phyloP scores from a whole-genome alignment of 1,140 invertebrate genomes.

The Akabosia matsudoensis region DNA sequence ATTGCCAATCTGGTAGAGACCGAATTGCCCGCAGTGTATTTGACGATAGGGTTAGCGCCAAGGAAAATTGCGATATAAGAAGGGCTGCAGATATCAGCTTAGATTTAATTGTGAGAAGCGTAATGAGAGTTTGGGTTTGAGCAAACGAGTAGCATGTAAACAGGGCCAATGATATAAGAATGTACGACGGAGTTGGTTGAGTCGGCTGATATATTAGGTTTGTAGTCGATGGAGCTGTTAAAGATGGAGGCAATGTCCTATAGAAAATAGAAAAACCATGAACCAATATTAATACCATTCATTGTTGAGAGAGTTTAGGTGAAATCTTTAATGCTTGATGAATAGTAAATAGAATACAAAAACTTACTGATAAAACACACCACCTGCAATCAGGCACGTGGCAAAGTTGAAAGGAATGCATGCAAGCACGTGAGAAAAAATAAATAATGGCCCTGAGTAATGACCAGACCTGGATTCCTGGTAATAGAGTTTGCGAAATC shows the following conservation, averaged over 20 bases:
- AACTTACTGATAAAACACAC: conserved; percentile 71
- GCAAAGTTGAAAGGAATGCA: conserved; percentile 76
- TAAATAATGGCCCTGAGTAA: conserved; percentile 77
- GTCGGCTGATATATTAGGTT: conserved; percentile 43
- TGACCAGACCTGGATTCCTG: conserved; percentile 82
- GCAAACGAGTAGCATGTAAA: conserved; percentile 76
- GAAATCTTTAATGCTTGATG: neutral
- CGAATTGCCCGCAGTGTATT: conserved; percentile 59
- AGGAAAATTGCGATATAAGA: conserved; percentile 69
- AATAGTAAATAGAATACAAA: conserved; percentile 1
- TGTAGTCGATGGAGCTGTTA: neutral
- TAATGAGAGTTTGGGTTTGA: conserved; percentile 76
- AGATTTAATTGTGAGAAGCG: conserved; percentile 75
- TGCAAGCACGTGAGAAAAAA: conserved; percentile 73
- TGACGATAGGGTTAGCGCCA: conserved; percentile 71
- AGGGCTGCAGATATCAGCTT: conserved; percentile 70
- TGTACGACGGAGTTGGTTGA: conserved; percentile 52
- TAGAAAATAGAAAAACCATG: neutral
- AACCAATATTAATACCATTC: neutral
- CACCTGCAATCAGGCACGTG: conserved; percentile 62
- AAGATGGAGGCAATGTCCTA: neutral
- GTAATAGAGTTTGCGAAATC: conserved; percentile 81
- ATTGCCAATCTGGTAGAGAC: conserved; percentile 72
- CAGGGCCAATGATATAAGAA: conserved; percentile 62
- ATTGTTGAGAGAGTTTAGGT: no score